Evolutionary conservation across 2,888 invertebrate genomes (phyloP), one percentile per base, ranked within the genome.

Genomic region (Heliconius charithonia): DNA sequence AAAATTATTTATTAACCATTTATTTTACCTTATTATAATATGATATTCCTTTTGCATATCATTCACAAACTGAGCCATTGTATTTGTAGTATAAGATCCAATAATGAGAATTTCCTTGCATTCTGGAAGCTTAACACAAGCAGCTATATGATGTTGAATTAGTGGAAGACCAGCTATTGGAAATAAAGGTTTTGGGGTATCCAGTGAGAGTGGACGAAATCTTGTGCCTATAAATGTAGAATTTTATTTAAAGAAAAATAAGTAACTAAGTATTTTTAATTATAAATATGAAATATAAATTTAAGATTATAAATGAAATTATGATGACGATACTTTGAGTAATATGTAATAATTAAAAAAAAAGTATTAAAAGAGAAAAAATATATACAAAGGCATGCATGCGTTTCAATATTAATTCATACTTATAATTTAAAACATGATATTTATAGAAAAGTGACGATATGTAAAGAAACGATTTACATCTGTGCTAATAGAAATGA

Each of bases 161-260:
- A 99, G 96, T 0, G 99, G 99, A 65, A 98, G 94, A 0, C 99
- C 99, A 75, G 99, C 99, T 22, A 99, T 97, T 0, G 99, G 99
- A 91, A 99, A 99, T 25, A 99, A 91, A 0, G 99, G 99, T 91
- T 99, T 99, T 0, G 99, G 99, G n/a, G 98, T 97, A 89, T 99
- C 99, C 80, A 99, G 93, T 0, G 99, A 99, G 4, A 99, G 95
- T 0, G 99, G 99, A 0, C 99, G 97, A 92, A 99, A 99, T 77
- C 99, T 96, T 13, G 99, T 99, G 1, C 99, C 99, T 99, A 37
- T 22, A 72, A 72, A 9, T 37, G 25, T 51, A 51, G 6, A 19
- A 45, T 19, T 45, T 45, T 19, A 45, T 45, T 45, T 6, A 0
- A 45, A 51, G 10, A 37, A 19, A 51, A 51, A 2, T 19, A 51